Conservation (phyloP, 1,140 invertebrate species). For the Zaprionus ornatus region DNA sequence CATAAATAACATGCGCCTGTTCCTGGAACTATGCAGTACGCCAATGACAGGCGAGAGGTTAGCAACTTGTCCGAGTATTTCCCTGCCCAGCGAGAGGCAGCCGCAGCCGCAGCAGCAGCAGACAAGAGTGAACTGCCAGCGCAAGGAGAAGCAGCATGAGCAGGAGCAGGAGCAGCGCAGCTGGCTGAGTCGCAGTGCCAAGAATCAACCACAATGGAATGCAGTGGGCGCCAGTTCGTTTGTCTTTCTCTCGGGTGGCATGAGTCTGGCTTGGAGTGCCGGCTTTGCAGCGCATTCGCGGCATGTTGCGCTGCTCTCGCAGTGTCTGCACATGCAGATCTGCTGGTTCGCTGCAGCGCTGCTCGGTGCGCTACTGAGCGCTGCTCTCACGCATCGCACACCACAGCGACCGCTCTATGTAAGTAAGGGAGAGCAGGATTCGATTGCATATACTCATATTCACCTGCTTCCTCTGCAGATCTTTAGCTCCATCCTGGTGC, state of each 20-base stretch:
- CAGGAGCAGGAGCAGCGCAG: constrained; percentile 11
- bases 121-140: not conserved
- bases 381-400: constrained; percentile 51
- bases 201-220: constrained; percentile 71
- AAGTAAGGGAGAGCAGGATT: constrained; percentile 16
- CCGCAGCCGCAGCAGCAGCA: not conserved
- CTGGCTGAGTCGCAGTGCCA: constrained; percentile 48
- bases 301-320: constrained; percentile 39
- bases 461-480: constrained; percentile 34
- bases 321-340: constrained; percentile 55
- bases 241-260: constrained; percentile 73
- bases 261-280: constrained; percentile 73
- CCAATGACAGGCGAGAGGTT: constrained; percentile 57
- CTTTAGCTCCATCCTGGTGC: constrained; percentile 58
- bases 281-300: constrained; percentile 56
- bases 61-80: constrained; percentile 29
- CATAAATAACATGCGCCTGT: constrained; percentile 12
- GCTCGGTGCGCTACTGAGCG: constrained; percentile 57
- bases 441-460: not conserved
- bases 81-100: constrained; percentile 22
- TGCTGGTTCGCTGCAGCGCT: constrained; percentile 66
- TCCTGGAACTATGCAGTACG: constrained; percentile 22
- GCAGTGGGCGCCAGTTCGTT: constrained; percentile 58
- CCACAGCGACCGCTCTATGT: constrained; percentile 66
- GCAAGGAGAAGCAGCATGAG: not conserved